Evolutionary conservation across 2,797 vertebrate genomes (phyloP), one percentile per base, ranked within the genome.

Genomic region (Squalus acanthias): DNA sequence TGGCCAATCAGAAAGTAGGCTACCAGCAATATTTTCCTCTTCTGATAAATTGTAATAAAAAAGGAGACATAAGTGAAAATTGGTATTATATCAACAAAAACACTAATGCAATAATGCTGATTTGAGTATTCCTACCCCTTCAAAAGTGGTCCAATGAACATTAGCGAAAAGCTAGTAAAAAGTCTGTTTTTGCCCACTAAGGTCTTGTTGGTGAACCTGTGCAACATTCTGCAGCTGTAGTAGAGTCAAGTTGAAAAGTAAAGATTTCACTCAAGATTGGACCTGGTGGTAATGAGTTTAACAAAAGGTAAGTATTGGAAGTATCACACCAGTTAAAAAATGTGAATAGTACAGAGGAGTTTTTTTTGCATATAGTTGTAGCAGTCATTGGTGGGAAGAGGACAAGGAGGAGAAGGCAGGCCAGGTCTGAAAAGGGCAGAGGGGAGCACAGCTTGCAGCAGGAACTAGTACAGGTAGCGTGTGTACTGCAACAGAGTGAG

Each of bases 1-100:
- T n/a, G 50, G 33, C 94, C 70, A 76, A 95, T 60, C 94, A 95
- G 70, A 76, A 95, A 50, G 65, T 60, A 95, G 93, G 39, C 65
- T 63, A n/a, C 50, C 6, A n/a, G 29, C 29, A 91, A 17, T 91
- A 63, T 91, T 46, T 60, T 63, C 15, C 57, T 91, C 57, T 63
- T 63, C 57, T n/a, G 26, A 63, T 6, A n/a, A 26, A 60, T 93
- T 65, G 20, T 67, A 65, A 39, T 65, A 63, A 93, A 91, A 33
- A 89, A 91, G 0, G 8, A 93, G 91, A 9, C n/a, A 33, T 91
- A 20, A 20, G 46, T 82, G 33, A 93, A 67, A 93, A 39, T 67
- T 67, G 13, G 60, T 67, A 60, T 13, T 65, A 91, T 12, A 20
- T 60, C 53, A 89, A 89, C 53, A 91, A n/a, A 89, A 76, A 17